Conservation (phyloP, 2,797 vertebrate genomes). For the Acipenser transmontanus region DNA sequence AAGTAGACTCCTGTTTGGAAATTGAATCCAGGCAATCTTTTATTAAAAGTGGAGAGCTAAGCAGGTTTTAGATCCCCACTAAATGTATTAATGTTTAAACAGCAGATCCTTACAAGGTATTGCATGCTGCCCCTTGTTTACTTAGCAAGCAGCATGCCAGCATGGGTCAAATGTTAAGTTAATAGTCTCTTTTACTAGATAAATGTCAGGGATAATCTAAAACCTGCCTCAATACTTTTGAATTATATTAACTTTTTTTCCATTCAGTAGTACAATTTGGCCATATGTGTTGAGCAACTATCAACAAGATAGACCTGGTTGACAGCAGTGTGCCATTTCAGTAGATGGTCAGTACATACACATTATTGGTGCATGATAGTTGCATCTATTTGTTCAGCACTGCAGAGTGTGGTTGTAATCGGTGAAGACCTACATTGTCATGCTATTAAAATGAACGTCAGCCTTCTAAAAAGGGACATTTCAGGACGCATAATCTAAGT, state of each 20-base stretch:
- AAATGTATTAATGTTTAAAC: conserved; percentile 4
- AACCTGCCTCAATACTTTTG: conserved; percentile 12
- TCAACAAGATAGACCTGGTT: too few relatives aligned
- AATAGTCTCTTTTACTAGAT: conserved; percentile 7
- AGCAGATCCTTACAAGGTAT: conserved; percentile 5
- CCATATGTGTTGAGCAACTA: too few relatives aligned
- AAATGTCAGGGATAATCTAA: conserved; percentile 1
- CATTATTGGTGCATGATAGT: conserved; percentile 18
- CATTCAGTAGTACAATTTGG: too few relatives aligned
- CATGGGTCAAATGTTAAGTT: conserved; percentile 14
- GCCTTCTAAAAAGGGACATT: too few relatives aligned
- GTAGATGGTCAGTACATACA: conserved; percentile 17
- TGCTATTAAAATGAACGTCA: too few relatives aligned
- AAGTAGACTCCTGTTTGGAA: conserved; percentile 2
- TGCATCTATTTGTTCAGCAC: conserved; percentile 15
- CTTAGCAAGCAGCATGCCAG: conserved; percentile 5
- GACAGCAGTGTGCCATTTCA: too few relatives aligned
- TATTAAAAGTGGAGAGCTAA: conserved; percentile 12
- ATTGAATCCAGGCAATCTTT: conserved; percentile 19
- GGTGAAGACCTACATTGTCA: conserved; percentile 29
- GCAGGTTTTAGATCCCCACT: conserved; percentile 4
- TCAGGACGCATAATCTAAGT: too few relatives aligned
- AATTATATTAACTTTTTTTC: conserved; percentile 2
- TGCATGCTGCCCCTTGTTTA: conserved; percentile 9
- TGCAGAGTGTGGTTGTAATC: conserved; percentile 20